phyloP scores from a whole-genome alignment of 2,797 vertebrate species.

The Hippocampus kuda region DNA sequence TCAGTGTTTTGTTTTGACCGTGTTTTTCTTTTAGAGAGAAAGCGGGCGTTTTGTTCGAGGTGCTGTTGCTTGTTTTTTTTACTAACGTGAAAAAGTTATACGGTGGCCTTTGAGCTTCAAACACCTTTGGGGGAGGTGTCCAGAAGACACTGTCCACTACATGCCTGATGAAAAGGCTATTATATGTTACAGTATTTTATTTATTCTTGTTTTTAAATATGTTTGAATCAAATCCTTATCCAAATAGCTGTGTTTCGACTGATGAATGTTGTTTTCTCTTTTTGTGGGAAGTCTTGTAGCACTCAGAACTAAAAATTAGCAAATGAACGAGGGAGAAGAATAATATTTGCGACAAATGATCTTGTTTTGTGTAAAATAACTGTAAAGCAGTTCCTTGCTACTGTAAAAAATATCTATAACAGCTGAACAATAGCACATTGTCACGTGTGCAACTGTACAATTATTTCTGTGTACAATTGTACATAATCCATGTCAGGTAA shows the following conservation, averaged over 20 bases:
- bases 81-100: slow-evolving; percentile 20
- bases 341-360: too few species aligned
- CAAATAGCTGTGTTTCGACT: not conserved
- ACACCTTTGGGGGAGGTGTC: not conserved
- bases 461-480: too few species aligned
- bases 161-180: not conserved
- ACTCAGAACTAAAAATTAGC: too few species aligned
- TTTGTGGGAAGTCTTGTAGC: too few species aligned
- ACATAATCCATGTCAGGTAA: too few species aligned
- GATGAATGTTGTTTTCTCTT: not conserved
- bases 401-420: too few species aligned
- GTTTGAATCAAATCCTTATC: not conserved
- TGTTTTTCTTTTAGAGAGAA: not conserved
- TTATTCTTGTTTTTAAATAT: not conserved
- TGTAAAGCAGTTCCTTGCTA: too few species aligned
- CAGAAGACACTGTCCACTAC: too few species aligned
- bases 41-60: slow-evolving; percentile 8
- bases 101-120: not conserved
- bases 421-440: too few species aligned
- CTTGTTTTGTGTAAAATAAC: too few species aligned
- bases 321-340: too few species aligned
- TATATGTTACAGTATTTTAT: not conserved
- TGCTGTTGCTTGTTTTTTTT: slow-evolving; percentile 11
- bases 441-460: too few species aligned
- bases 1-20: not conserved